Conservation (phyloP, 2,797 vertebrate species). For the Alfaro cultratus region DNA sequence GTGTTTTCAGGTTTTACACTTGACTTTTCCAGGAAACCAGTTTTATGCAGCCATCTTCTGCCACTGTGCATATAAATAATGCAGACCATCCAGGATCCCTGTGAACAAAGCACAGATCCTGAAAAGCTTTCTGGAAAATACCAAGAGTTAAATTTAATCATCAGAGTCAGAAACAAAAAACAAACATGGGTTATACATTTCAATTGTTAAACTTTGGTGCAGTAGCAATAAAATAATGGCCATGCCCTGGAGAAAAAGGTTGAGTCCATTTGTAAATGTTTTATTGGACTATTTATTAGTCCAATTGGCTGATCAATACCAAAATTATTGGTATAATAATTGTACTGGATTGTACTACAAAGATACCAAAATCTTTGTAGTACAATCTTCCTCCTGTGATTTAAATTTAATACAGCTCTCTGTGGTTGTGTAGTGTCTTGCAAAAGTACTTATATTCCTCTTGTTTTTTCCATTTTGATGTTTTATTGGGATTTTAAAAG, state of each 20-base stretch:
- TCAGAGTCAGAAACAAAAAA: neutral
- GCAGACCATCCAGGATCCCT: neutral
- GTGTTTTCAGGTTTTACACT: neutral
- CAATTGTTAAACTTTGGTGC: neutral
- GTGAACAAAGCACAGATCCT: neutral
- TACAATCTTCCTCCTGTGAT: neutral
- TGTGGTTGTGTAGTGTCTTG: neutral
- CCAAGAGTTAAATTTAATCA: neutral
- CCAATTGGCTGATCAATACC: neutral
- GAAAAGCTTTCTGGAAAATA: neutral
- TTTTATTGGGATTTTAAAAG: neutral
- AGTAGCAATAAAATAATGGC: neutral
- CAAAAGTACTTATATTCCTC: neutral
- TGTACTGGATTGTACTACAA: no score
- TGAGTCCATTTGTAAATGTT: neutral
- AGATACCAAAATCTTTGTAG: no score
- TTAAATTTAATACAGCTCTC: neutral
- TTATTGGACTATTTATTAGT: slow-evolving; percentile 1
- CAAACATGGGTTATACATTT: neutral
- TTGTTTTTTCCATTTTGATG: neutral
- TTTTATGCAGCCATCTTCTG: neutral
- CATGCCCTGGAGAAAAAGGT: neutral
- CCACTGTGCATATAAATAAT: neutral
- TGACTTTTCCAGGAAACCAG: neutral
- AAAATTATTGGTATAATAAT: no score